Percentiles rank a stretch among this genome's conserved stretches.
These are phyloP conservation scores for Glyphotaelius pellucidus DNA, from an alignment of 2,888 invertebrate genomes.

Conservation along the genomic window DNA sequence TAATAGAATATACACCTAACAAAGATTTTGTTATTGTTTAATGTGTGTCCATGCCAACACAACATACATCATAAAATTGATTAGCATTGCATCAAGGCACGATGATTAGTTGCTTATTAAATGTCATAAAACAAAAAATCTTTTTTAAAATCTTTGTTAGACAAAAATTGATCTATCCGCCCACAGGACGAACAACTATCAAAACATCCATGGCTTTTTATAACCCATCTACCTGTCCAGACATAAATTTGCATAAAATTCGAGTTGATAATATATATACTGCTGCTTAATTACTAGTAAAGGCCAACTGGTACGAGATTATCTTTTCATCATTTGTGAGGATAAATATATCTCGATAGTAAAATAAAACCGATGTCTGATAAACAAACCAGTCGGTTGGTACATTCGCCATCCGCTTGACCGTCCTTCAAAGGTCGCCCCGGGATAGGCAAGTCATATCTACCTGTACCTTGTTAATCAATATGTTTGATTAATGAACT, in stretches of 20 bases:
- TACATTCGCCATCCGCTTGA: constrained; percentile 25
- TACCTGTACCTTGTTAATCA: background rate
- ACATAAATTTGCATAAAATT: constrained; percentile 16
- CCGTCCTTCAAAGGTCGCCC: constrained; percentile 53
- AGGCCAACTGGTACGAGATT: constrained; percentile 46
- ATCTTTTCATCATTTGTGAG: background rate
- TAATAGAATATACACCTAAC: background rate
- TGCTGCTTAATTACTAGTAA: background rate
- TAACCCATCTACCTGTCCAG: background rate
- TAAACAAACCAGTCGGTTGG: background rate
- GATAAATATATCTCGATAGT: constrained; percentile 2
- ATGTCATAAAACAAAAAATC: background rate
- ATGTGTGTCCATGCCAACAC: background rate
- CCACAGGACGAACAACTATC: background rate
- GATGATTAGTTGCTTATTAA: background rate
- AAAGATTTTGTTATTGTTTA: background rate
- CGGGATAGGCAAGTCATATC: background rate
- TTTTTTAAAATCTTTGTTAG: background rate
- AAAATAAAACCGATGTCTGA: constrained; percentile 17
- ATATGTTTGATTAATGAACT: constrained; percentile 30
- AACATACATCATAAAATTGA: background rate
- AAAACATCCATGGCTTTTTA: background rate
- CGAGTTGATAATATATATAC: background rate
- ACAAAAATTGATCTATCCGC: background rate
- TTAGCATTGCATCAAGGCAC: background rate